Conservation (phyloP, 2,888 invertebrate species). For the Empis livida region DNA sequence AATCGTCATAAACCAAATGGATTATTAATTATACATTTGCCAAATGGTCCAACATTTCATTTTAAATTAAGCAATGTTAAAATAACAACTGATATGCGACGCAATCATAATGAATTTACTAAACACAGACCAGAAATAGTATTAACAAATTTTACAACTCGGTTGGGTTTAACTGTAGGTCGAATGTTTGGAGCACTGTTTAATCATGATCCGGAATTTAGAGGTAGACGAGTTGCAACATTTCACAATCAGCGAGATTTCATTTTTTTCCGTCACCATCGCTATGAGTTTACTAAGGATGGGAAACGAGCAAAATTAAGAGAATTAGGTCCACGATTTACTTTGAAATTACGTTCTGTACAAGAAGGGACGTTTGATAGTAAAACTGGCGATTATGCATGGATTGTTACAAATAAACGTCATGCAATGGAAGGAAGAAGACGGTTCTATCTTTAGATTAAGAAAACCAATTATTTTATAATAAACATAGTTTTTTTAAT, state of each 20-base stretch:
- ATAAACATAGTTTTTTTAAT: too few species aligned
- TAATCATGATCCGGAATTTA: conserved; percentile 91
- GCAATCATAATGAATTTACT: conserved; percentile 67
- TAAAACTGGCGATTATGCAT: conserved; percentile 92
- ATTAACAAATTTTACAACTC: conserved; percentile 89
- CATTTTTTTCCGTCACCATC: conserved; percentile 96
- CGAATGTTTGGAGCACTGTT: conserved; percentile 90
- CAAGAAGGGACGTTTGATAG: conserved; percentile 97
- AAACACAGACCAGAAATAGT: conserved; percentile 89
- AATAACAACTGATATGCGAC: conserved; percentile 72
- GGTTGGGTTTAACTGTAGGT: conserved; percentile 79
- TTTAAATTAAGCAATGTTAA: conserved; percentile 89
- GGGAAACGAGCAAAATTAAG: conserved; percentile 60
- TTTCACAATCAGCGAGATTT: conserved; percentile 99
- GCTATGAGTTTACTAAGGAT: conserved; percentile 83
- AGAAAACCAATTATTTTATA: neutral
- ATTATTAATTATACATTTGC: conserved; percentile 82
- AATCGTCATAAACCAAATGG: conserved; percentile 87
- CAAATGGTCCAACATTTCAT: conserved; percentile 93
- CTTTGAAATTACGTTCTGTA: conserved; percentile 77
- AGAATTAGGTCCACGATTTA: conserved; percentile 96
- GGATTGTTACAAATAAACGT: conserved; percentile 80
- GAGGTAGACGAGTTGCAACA: conserved; percentile 83
- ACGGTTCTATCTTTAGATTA: conserved; percentile 72
- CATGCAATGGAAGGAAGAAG: conserved; percentile 91